Conservation (phyloP, 2,113 vertebrate genomes). For the Trachemys scripta region DNA sequence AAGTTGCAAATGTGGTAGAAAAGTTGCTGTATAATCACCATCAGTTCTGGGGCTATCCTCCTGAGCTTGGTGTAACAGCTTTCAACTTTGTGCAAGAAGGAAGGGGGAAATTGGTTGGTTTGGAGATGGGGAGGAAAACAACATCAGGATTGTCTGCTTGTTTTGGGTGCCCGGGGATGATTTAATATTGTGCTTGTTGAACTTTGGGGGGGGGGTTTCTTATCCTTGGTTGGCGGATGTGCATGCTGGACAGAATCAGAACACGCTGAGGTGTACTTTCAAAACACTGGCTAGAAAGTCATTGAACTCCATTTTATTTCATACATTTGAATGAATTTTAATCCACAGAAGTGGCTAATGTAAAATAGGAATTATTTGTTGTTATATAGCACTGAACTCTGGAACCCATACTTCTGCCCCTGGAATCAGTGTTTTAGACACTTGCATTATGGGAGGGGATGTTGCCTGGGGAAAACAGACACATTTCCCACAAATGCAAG, state of each 20-base stretch:
- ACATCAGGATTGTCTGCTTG: background rate
- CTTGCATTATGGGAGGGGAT: conserved; percentile 41
- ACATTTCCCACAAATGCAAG: background rate
- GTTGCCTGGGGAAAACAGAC: background rate
- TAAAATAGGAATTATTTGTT: conserved; percentile 64
- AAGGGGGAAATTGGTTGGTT: background rate
- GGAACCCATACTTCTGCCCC: conserved; percentile 36
- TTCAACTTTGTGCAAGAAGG: background rate
- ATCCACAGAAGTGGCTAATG: conserved; percentile 65
- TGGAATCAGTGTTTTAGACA: conserved; percentile 25
- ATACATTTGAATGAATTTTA: conserved; percentile 54
- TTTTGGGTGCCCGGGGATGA: conserved; percentile 50
- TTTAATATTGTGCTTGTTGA: conserved; percentile 18
- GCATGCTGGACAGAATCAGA: conserved; percentile 63
- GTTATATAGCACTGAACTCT: conserved; percentile 58
- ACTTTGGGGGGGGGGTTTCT: conserved; percentile 19
- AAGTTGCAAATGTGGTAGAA: conserved; percentile 17
- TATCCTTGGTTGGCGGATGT: conserved; percentile 39
- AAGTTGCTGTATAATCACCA: background rate
- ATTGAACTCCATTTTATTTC: conserved; percentile 70
- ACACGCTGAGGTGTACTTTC: conserved; percentile 50
- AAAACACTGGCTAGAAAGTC: conserved; percentile 66
- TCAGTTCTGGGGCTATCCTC: background rate
- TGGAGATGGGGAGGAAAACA: background rate
- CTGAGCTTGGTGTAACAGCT: conserved; percentile 1